Evolutionary conservation across 2,888 invertebrate genomes (phyloP).

Genomic region (Spialia ferax): DNA sequence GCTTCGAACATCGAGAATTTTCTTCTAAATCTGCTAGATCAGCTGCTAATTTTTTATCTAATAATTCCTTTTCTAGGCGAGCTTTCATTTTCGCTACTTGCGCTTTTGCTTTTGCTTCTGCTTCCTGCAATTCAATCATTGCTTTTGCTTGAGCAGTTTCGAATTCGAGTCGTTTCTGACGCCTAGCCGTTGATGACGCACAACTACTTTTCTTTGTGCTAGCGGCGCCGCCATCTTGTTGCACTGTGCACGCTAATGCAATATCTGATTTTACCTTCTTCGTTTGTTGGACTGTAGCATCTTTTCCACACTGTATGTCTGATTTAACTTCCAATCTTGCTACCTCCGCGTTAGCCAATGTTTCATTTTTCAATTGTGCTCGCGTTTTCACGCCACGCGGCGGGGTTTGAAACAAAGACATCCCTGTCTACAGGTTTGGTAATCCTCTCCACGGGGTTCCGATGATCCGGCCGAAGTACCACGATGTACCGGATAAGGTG

Average conservation of each 20-base stretch:
- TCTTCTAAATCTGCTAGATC: conserved; percentile 8
- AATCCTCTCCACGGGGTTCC: neutral
- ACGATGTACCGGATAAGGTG: conserved; percentile 12
- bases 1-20: neutral
- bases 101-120: neutral
- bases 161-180: conserved; percentile 18
- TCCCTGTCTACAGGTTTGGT: conserved; percentile 26
- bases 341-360: conserved; percentile 9
- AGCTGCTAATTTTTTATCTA: conserved; percentile 6
- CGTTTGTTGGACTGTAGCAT: neutral
- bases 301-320: conserved; percentile 2
- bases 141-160: conserved; percentile 12
- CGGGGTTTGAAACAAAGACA: conserved; percentile 22
- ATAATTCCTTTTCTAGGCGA: neutral
- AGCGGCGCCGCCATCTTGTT: conserved; percentile 8
- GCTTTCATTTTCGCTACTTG: neutral
- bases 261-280: neutral
- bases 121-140: conserved; percentile 8
- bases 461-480: conserved; percentile 25
- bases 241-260: neutral
- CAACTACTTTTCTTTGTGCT: conserved; percentile 15
- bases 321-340: conserved; percentile 1
- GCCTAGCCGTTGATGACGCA: conserved; percentile 4
- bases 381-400: conserved; percentile 20
- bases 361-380: conserved; percentile 8